Evolutionary conservation across 2,113 vertebrate species (phyloP), one percentile per base, ranked within the genome.

Genomic region (Phasianus colchicus): DNA sequence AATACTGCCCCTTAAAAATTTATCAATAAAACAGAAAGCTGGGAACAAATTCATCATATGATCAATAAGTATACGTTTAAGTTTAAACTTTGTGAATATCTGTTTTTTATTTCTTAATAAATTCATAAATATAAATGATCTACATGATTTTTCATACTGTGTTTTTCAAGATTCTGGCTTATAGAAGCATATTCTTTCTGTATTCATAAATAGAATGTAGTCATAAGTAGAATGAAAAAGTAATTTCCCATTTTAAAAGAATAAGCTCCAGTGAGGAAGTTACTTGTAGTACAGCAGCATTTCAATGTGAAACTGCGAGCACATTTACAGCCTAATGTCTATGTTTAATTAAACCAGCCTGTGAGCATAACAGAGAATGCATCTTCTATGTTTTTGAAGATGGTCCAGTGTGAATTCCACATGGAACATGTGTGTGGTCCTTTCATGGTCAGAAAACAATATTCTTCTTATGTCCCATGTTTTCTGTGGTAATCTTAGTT

Each of bases 331-430:
- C 79, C 90, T 96, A 89, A 87, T 96, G 97, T 93, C 95, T 93
- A 95, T 82, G 82, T 96, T 96, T 97, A 98, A 98, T 98, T 97
- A 97, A 98, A 95, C 65, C 96, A 97, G 96, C 55, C 96, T 97
- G 97, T 91, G 91, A 89, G 47, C 93, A 93, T 89, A 95, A 94
- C 94, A 95, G 94, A 97, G 91, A 97, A 94, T n/a, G 88, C 66
- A 86, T 61, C 84, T 95, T 96, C 93, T 97, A 91, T 92, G 96
- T 95, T 97, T 98, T 98, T 98, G 97, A 98, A 98, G 97, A 98
- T 84, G 83, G 95, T 97, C 97, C 97, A 97, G 96, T 87, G 89
- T 78, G 81, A 92, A 96, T 95, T 97, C 95, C 98, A 96, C 95
- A 95, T 92, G 95, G 94, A 90, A 93, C 10, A 1, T 75, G 90